These are phyloP conservation scores for Aegypius monachus DNA, from an alignment of 2,113 vertebrate genomes.

Conservation along the genomic window DNA sequence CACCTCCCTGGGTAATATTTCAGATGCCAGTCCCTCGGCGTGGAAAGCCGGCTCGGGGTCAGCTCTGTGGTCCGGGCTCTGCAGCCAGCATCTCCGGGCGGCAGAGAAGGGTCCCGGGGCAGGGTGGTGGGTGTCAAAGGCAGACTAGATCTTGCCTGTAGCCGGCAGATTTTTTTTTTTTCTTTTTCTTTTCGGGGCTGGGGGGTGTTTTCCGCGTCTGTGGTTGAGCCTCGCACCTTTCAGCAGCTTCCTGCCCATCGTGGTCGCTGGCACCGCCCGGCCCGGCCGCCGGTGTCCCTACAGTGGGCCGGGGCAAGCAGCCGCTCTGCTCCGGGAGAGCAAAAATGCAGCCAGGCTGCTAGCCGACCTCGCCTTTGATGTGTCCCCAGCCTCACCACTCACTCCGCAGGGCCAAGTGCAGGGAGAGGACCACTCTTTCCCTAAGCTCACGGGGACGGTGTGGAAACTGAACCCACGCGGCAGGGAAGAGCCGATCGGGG, in stretches of 20 bases:
- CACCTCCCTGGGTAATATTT: neutral
- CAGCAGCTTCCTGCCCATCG: rapidly evolving
- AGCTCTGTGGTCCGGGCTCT: neutral
- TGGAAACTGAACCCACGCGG: rapidly evolving
- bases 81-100: neutral
- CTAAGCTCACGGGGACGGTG: neutral
- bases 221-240: neutral
- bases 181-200: rapidly evolving
- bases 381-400: neutral
- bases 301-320: neutral
- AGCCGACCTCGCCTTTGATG: neutral
- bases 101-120: neutral
- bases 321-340: neutral
- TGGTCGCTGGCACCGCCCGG: neutral
- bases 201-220: neutral
- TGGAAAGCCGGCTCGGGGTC: neutral
- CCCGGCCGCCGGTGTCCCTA: too few relatives aligned
- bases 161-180: neutral
- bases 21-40: neutral
- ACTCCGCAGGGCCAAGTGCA: neutral
- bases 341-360: neutral
- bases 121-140: neutral
- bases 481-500: neutral
- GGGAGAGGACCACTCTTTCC: neutral
- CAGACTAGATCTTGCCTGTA: too few relatives aligned